Percentiles rank a stretch among this genome's conserved stretches.
These are phyloP conservation scores for Andrena cerasifolii DNA, from an alignment of 1,140 invertebrate genomes.

Conservation along the genomic window DNA sequence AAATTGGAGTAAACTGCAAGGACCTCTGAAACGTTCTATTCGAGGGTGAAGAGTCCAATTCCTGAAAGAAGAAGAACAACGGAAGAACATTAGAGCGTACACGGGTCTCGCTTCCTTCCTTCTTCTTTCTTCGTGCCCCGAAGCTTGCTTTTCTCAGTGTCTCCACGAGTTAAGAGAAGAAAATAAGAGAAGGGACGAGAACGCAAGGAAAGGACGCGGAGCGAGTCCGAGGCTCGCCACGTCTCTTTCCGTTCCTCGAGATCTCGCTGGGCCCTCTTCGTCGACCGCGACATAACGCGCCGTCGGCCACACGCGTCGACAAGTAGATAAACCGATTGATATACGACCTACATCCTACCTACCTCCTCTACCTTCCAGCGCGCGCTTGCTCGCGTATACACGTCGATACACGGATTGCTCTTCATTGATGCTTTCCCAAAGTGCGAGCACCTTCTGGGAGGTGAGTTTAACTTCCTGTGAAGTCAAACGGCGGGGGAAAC, in stretches of 20 bases:
- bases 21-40: no score
- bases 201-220: constrained; percentile 8
- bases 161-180: constrained; percentile 34
- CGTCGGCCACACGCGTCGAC: constrained; percentile 81
- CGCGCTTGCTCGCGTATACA: constrained; percentile 27
- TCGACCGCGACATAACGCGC: constrained; percentile 64
- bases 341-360: constrained; percentile 78
- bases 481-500: background rate
- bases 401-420: constrained; percentile 57
- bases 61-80: constrained; percentile 42
- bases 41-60: background rate
- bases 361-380: constrained; percentile 53
- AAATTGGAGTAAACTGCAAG: no score
- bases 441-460: background rate
- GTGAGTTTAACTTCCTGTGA: no score
- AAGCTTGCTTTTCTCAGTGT: constrained; percentile 49
- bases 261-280: constrained; percentile 31
- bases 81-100: constrained; percentile 39
- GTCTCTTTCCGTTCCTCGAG: constrained; percentile 24
- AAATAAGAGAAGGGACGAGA: constrained; percentile 40
- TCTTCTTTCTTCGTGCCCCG: constrained; percentile 16
- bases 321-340: constrained; percentile 82
- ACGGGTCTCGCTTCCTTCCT: constrained; percentile 46
- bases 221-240: constrained; percentile 14
- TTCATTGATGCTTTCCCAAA: constrained; percentile 45